Conservation (phyloP, 2,113 vertebrate genomes). For the Nanorana parkeri region DNA sequence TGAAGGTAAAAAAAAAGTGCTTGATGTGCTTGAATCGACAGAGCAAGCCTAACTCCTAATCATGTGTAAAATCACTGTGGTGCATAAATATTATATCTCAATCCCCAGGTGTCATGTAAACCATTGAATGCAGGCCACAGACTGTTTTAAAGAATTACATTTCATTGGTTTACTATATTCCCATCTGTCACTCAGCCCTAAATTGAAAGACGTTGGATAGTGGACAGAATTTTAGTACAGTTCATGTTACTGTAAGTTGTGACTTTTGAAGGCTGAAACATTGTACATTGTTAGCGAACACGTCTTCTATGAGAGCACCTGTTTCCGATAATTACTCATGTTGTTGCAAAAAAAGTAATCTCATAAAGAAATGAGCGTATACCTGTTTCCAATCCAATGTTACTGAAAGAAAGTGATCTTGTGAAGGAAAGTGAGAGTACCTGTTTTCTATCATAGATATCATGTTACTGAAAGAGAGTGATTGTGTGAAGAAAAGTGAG, state of each 20-base stretch:
- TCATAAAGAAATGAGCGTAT: too few relatives aligned
- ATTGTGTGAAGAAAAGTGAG: too few relatives aligned
- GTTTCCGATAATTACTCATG: too few relatives aligned
- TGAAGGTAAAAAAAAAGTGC: neutral
- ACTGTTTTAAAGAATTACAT: conserved; percentile 1
- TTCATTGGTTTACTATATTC: neutral
- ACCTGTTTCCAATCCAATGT: too few relatives aligned
- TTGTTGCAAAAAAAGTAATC: too few relatives aligned
- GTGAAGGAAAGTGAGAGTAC: too few relatives aligned
- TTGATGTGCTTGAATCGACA: conserved; percentile 21
- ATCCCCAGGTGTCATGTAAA: conserved; percentile 33
- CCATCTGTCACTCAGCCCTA: conserved; percentile 7
- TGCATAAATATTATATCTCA: conserved; percentile 31
- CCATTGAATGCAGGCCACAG: conserved; percentile 10
- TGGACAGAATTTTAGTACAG: neutral
- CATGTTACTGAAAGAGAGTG: too few relatives aligned
- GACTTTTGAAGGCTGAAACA: too few relatives aligned
- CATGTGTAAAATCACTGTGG: conserved; percentile 42
- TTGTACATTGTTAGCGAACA: too few relatives aligned
- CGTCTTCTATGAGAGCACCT: too few relatives aligned
- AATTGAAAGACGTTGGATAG: neutral
- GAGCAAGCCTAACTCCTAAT: conserved; percentile 30
- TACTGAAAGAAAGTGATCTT: too few relatives aligned
- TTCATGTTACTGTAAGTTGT: neutral
- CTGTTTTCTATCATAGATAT: too few relatives aligned